phyloP scores from a whole-genome alignment of 2,797 vertebrate species.

The Sebastolobus altivelis region DNA sequence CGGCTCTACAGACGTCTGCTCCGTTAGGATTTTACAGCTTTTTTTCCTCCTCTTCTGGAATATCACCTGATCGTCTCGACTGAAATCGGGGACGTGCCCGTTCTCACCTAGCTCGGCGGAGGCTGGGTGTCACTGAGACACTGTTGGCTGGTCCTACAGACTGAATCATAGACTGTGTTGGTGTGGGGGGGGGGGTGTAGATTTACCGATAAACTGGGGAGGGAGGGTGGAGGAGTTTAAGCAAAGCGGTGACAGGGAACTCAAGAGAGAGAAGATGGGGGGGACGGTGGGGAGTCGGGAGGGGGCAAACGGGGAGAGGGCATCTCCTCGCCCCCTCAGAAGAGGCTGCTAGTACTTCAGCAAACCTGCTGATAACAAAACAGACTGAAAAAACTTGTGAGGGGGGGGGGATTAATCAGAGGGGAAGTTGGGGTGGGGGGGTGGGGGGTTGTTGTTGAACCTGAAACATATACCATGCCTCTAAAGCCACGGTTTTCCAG shows the following conservation, averaged over 20 bases:
- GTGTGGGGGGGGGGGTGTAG: constrained; percentile 27
- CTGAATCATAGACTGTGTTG: constrained; percentile 49
- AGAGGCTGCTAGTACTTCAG: constrained; percentile 58
- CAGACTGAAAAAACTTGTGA: constrained; percentile 10
- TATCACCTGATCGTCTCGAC: constrained; percentile 49
- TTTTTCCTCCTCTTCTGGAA: constrained; percentile 55
- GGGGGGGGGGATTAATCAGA: constrained; percentile 22
- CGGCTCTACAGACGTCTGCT: constrained; percentile 31
- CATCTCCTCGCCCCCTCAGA: constrained; percentile 54
- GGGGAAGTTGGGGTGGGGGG: constrained; percentile 21
- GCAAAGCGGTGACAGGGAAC: constrained; percentile 40
- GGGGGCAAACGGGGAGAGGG: constrained; percentile 55
- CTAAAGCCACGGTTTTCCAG: constrained; percentile 76
- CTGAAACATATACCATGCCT: constrained; percentile 70
- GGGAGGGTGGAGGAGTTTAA: constrained; percentile 51
- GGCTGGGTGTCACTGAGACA: constrained; percentile 49
- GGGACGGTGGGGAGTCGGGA: constrained; percentile 45
- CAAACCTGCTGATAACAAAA: constrained; percentile 34
- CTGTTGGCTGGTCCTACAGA: constrained; percentile 57
- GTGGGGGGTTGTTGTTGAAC: constrained; percentile 25
- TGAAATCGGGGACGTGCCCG: constrained; percentile 37
- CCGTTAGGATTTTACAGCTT: constrained; percentile 55
- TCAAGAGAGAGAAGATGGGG: constrained; percentile 45
- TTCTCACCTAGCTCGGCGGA: constrained; percentile 59
- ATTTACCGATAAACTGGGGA: constrained; percentile 47